Evolutionary conservation across 2,888 invertebrate species (phyloP).

Genomic region (Buathra laborator): DNA sequence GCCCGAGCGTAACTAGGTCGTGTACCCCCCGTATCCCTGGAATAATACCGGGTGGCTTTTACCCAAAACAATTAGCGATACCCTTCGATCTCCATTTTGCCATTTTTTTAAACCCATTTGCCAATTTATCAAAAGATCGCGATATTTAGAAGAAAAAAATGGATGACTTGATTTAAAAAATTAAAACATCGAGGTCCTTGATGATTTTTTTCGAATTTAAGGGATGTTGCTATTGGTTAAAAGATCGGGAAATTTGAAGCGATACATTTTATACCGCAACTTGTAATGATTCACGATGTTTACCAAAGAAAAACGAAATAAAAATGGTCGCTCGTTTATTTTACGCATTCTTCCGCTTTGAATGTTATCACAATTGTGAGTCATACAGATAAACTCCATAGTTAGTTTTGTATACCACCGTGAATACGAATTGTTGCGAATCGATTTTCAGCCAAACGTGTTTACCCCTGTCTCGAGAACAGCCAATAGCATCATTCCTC

Average conservation of each 20-base stretch:
- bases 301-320: background rate
- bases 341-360: background rate
- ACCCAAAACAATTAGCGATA: background rate
- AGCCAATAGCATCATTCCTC: conserved; percentile 28
- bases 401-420: conserved; percentile 21
- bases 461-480: background rate
- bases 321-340: background rate
- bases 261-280: background rate
- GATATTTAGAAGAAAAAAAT: background rate
- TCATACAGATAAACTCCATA: background rate
- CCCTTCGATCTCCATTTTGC: background rate
- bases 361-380: background rate
- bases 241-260: background rate
- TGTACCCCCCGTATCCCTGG: conserved; percentile 82
- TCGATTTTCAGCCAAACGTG: conserved; percentile 19
- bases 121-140: background rate
- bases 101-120: background rate
- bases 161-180: background rate
- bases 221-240: background rate
- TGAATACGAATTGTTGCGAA: conserved; percentile 8
- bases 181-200: background rate
- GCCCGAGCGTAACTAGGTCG: conserved; percentile 83
- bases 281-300: background rate
- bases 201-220: background rate
- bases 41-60: conserved; percentile 82